Evolutionary conservation across 2,888 invertebrate species (phyloP), one percentile per base, ranked within the genome.

Genomic region (Acanthosepion esculentum): DNA sequence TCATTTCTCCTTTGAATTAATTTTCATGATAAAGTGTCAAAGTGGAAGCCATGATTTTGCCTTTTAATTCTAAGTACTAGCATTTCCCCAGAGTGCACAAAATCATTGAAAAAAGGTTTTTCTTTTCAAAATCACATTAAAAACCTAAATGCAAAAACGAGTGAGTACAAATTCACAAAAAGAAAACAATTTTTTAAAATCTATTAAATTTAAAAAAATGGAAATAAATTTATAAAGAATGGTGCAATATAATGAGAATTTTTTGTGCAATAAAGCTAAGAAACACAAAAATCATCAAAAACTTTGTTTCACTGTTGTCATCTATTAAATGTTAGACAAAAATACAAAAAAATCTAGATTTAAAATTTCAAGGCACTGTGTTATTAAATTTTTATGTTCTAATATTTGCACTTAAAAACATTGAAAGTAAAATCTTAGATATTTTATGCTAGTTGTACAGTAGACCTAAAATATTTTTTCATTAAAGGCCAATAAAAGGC

Each of bases 291-390:
- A 29, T 78, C n/a, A 29, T 78, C n/a, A 78, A 78, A 78, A 12
- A 78, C 78, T n/a, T 78, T 29, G 78, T 78, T 78, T 78, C 78
- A 78, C 10, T 78, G 29, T 78, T 78, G 78, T 78, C 20, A 55
- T 55, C 78, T 78, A 29, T 26, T 78, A 29, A 78, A 29, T 78
- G 6, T 78, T n/a, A 78, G 78, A 78, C 29, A 78, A 78, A 29
- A 78, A 78, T 78, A 78, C 7, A 10, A 78, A 29, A 29, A 8
- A 78, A 10, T 26, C 10, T 26, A 78, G 8, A 20, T 64, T 64
- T 8, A n/a, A 78, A 78, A 78, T 78, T 78, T 78, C 78, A 78
- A 78, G 78, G 78, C 78, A 78, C 78, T 78, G 78, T 78, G 78
- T 78, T 29, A n/a, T n/a, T n/a, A 29, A 78, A n/a, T 78, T 78